Conservation (phyloP, 2,113 vertebrate genomes). For the Amazona vittata region DNA sequence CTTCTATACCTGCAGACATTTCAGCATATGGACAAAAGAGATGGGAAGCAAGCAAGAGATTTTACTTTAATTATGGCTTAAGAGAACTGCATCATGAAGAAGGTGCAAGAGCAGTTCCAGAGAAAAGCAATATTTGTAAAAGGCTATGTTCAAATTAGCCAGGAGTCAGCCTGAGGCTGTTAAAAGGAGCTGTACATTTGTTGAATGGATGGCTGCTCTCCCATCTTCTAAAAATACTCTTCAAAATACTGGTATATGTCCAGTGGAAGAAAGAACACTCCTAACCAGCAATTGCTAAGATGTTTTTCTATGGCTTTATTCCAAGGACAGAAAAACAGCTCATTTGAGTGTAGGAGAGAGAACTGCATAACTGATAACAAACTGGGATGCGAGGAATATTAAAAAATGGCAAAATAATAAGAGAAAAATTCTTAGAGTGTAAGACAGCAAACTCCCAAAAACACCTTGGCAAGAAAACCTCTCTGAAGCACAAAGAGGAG, state of each 20-base stretch:
- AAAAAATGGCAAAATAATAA: background rate
- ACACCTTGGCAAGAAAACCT: background rate
- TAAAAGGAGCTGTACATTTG: background rate
- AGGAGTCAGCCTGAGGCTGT: background rate
- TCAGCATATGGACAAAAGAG: background rate
- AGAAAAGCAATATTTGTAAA: background rate
- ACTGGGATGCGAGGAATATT: background rate
- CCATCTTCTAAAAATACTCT: background rate
- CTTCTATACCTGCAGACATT: background rate
- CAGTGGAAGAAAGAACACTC: background rate
- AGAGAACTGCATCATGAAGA: background rate
- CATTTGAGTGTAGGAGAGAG: background rate
- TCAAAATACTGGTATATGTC: background rate
- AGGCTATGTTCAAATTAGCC: background rate
- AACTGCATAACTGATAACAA: background rate
- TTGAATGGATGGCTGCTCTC: background rate
- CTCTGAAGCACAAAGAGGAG: background rate
- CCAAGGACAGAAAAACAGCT: background rate
- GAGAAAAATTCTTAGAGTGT: background rate
- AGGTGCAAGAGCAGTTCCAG: background rate
- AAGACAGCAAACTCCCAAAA: background rate
- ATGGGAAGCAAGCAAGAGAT: background rate
- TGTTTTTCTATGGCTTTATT: background rate
- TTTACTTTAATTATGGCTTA: background rate
- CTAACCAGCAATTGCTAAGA: background rate